Percentiles rank a stretch among this genome's conserved stretches.
Conservation (phyloP, 2,113 vertebrate genomes). For the Felis catus region F.catus_Fca126_mat1.0 CM031413.1:144628501-144629000, state of each 20-base stretch:
- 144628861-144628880: conserved; percentile 96
- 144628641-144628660: conserved; percentile 98
- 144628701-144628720: conserved; percentile 98
- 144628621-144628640: conserved; percentile 93
- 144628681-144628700: conserved; percentile 96
- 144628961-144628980: conserved; percentile 95
- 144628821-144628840: conserved; percentile 96
- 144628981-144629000: conserved; percentile 96
- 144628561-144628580: conserved; percentile 95
- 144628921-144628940: conserved; percentile 95
- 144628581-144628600: conserved; percentile 94
- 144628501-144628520: conserved; percentile 92
- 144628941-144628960: conserved; percentile 97
- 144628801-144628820: conserved; percentile 93
- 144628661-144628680: conserved; percentile 98
- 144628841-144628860: conserved; percentile 95
- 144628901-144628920: conserved; percentile 95
- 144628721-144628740: conserved; percentile 98
- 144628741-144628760: conserved; percentile 97
- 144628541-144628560: conserved; percentile 96
- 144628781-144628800: conserved; percentile 97
- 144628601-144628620: conserved; percentile 92
- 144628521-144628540: conserved; percentile 94
- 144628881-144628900: conserved; percentile 95
- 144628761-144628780: conserved; percentile 94